A percentile compares a stretch with the other conserved stretches of the same genome.
phyloP scores from a whole-genome alignment of 2,888 invertebrate species.

The Phorcus lineatus region DNA sequence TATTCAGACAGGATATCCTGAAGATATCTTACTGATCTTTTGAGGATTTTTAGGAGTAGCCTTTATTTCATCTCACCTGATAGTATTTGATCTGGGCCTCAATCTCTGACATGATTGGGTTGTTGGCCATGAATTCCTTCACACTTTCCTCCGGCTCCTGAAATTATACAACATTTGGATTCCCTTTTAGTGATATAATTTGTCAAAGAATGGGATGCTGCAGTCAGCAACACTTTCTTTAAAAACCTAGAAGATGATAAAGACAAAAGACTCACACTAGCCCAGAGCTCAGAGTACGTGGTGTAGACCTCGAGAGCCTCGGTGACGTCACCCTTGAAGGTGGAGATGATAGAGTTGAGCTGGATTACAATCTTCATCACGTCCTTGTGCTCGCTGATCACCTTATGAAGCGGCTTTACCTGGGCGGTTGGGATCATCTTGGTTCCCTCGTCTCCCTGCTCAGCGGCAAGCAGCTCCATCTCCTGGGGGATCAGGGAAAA shows the following conservation, averaged over 20 bases:
- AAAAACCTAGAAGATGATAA: not conserved
- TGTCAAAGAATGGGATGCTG: too few species aligned
- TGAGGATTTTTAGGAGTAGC: too few species aligned
- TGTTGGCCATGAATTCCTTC: slow-evolving; percentile 75
- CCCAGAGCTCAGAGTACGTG: slow-evolving; percentile 83
- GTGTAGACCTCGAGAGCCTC: slow-evolving; percentile 90
- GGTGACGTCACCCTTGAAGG: slow-evolving; percentile 83
- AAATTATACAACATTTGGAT: not conserved
- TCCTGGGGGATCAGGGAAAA: slow-evolving; percentile 54
- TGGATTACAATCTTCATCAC: slow-evolving; percentile 82
- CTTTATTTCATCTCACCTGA: slow-evolving; percentile 55
- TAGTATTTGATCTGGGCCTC: slow-evolving; percentile 76
- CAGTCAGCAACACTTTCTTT: too few species aligned
- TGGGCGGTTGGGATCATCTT: slow-evolving; percentile 64
- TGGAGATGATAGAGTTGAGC: slow-evolving; percentile 73
- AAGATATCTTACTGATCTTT: too few species aligned
- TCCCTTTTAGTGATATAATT: not conserved
- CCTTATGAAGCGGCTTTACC: slow-evolving; percentile 74
- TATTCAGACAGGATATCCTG: too few species aligned
- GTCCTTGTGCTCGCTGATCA: slow-evolving; percentile 87
- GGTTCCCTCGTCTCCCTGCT: slow-evolving; percentile 65
- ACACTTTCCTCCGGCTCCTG: slow-evolving; percentile 75
- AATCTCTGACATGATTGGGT: slow-evolving; percentile 77
- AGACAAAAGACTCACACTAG: slow-evolving; percentile 60
- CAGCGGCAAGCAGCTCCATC: slow-evolving; percentile 63